Evolutionary conservation across 2,797 vertebrate species (phyloP), one percentile per base, ranked within the genome.

Genomic region (Scolopax rusticola): DNA sequence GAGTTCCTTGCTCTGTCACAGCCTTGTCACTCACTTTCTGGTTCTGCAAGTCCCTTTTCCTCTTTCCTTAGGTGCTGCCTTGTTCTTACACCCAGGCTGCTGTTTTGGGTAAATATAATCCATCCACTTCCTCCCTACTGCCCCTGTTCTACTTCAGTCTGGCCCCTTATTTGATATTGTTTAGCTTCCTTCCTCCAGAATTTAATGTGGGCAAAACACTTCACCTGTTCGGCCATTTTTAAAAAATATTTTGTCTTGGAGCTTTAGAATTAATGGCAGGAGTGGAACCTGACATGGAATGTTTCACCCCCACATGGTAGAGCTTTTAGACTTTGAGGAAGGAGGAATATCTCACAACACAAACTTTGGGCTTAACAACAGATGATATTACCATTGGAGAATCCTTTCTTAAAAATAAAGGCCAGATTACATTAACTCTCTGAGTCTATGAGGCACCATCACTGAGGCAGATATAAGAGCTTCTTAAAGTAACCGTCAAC

Each of bases 121-220:
- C 33, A 79, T 36, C 10, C 0, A 0, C 32, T 89, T 91, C 73
- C 28, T 87, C 36, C 64, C 68, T 78, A 33, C 67, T 91, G 87
- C 17, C 23, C 60, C 21, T 18, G 17, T 77, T 28, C n/a, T 53
- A 36, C 15, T 84, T 25, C 61, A 88, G 45, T 40, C 80, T 81
- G 60, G 25, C 36, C 36, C 21, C 61, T 80, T 69, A 30, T 50
- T 80, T 80, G 32, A 50, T 80, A 61, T 41, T 90, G 56, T 81
- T 93, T 81, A 38, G 51, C 56, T 87, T 96, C 51, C 83, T 95
- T 96, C 65, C 96, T 86, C n/a, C 76, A 59, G 68, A 93, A 86
- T 67, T 86, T 91, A 63, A 38, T 64, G 36, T 23, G 43, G 43
- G 71, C 70, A 76, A 91, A 96, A 76, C 68, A 87, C 30, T 79